Percentiles rank a stretch among this genome's conserved stretches.
These are phyloP conservation scores for Malthinus seriepunctatus DNA, from an alignment of 2,888 invertebrate species.

Conservation along the genomic window DNA sequence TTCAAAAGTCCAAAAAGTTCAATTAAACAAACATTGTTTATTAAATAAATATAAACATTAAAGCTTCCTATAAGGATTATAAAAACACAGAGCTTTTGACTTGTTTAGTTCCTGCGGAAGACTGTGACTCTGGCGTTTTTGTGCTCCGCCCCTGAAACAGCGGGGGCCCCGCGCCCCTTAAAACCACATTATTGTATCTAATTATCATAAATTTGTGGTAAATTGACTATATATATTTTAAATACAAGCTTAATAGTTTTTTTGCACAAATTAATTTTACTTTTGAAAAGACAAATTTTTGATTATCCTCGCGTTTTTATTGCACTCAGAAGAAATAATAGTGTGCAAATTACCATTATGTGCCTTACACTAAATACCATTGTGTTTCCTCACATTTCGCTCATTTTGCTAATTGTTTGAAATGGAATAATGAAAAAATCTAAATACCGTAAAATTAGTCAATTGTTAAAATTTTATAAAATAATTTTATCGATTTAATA, in stretches of 20 bases:
- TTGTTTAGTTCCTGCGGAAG: constrained; percentile 38
- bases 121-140: constrained; percentile 40
- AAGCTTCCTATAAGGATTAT: neutral
- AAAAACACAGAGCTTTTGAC: constrained; percentile 31
- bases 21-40: too few species aligned
- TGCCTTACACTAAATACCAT: too few species aligned
- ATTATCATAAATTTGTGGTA: constrained; percentile 52
- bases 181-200: constrained; percentile 49
- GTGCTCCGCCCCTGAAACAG: constrained; percentile 39
- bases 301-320: neutral
- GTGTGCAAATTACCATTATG: too few species aligned
- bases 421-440: too few species aligned
- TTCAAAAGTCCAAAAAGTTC: too few species aligned
- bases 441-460: too few species aligned
- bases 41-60: too few species aligned
- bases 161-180: constrained; percentile 42
- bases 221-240: constrained; percentile 40
- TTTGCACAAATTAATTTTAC: neutral
- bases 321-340: too few species aligned
- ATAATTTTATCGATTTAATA: constrained; percentile 2
- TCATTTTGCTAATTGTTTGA: too few species aligned
- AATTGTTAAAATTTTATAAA: neutral
- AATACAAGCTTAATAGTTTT: constrained; percentile 1
- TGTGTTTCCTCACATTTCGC: too few species aligned
- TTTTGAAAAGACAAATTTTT: neutral